These are phyloP conservation scores for Schizothorax lantsangensis DNA, from an alignment of 2,797 vertebrate genomes.

Conservation along the genomic window DNA sequence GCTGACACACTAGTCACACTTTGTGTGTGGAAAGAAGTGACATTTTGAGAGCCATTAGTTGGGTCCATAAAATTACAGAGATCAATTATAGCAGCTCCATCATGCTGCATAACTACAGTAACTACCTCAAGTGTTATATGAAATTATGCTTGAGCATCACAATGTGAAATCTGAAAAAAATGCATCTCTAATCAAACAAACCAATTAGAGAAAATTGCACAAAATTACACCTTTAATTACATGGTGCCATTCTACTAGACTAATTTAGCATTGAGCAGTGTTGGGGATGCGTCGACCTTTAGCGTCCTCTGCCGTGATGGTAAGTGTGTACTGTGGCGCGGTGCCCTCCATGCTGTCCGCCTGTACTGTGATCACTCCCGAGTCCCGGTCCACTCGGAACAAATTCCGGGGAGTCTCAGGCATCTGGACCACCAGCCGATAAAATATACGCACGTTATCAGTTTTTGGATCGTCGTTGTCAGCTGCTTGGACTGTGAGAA, in stretches of 20 bases:
- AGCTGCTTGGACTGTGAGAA: slow-evolving; percentile 80
- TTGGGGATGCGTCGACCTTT: slow-evolving; percentile 72
- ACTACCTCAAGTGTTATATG: neutral
- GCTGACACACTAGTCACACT: neutral
- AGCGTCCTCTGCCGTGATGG: slow-evolving; percentile 81
- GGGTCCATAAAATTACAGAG: neutral
- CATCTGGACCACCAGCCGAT: slow-evolving; percentile 79
- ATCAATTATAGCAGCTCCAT: neutral
- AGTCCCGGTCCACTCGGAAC: slow-evolving; percentile 80
- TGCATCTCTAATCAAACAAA: neutral
- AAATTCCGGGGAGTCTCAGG: slow-evolving; percentile 81
- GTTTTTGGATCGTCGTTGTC: slow-evolving; percentile 85
- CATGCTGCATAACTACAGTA: neutral
- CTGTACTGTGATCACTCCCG: slow-evolving; percentile 78
- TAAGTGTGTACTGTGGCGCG: slow-evolving; percentile 79
- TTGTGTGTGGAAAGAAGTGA: neutral
- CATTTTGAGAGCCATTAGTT: neutral
- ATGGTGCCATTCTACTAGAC: neutral
- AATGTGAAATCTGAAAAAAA: neutral
- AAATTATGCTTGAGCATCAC: neutral
- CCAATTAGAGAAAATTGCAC: slow-evolving; percentile 13
- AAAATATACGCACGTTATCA: slow-evolving; percentile 82
- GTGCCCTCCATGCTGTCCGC: slow-evolving; percentile 78
- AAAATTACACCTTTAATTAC: neutral
- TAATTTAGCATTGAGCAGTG: neutral